A percentile compares a stretch with the other conserved stretches of the same genome.
These are phyloP conservation scores for Crotalus tigris DNA, from an alignment of 2,113 vertebrate species.

Conservation along the genomic window DNA sequence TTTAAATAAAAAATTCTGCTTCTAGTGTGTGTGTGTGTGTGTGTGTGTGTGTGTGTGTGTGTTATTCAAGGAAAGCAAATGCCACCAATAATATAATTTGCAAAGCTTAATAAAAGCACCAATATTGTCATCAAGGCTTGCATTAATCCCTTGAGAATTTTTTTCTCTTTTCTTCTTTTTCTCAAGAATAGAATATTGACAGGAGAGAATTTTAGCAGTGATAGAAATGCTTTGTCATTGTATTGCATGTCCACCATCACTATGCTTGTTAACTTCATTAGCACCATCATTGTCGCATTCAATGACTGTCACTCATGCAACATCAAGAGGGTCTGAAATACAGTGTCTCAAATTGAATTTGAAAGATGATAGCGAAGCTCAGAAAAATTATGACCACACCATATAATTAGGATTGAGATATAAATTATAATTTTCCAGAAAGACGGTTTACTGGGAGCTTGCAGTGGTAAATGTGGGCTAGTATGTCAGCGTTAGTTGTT, in stretches of 20 bases:
- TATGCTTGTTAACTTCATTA: not conserved
- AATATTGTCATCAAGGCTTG: not conserved
- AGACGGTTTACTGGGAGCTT: slow-evolving; percentile 27
- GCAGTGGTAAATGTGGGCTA: slow-evolving; percentile 30
- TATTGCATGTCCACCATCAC: not conserved
- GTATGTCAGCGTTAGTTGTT: slow-evolving; percentile 48
- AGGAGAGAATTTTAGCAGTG: not conserved
- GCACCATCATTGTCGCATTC: not conserved
- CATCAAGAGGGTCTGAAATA: not conserved
- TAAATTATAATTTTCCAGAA: not conserved
- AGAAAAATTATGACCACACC: not conserved
- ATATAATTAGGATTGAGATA: not conserved
- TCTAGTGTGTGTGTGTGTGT: slow-evolving; percentile 14
- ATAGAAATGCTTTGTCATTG: not conserved
- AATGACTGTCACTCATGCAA: not conserved
- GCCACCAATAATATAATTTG: not conserved
- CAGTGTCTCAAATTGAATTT: not conserved
- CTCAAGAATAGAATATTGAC: fast-evolving
- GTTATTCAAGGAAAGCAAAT: not conserved
- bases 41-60: slow-evolving; percentile 1
- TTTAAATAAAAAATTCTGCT: fast-evolving
- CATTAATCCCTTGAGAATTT: not conserved
- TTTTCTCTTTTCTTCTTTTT: not conserved
- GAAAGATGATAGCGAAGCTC: slow-evolving; percentile 13
- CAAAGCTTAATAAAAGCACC: fast-evolving